A percentile compares a stretch with the other conserved stretches of the same genome.
These are phyloP conservation scores for Chlorops oryzae DNA, from an alignment of 1,140 invertebrate species.

Conservation along the genomic window DNA sequence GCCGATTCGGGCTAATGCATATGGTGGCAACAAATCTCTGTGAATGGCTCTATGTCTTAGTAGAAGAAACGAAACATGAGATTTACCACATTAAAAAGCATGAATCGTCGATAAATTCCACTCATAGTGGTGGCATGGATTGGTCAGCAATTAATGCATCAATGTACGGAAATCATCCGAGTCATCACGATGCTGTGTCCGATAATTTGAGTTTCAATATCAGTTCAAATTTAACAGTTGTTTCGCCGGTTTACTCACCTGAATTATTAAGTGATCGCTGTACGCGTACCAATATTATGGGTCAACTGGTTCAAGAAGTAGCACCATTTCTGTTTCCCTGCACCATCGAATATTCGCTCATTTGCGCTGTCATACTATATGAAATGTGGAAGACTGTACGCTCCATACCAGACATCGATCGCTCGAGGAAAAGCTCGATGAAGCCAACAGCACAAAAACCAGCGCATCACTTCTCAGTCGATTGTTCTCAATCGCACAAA, in stretches of 20 bases:
- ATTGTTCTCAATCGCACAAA: slow-evolving; percentile 82
- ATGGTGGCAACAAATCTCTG: slow-evolving; percentile 86
- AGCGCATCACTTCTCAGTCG: slow-evolving; percentile 75
- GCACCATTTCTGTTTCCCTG: slow-evolving; percentile 84
- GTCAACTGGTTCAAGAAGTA: slow-evolving; percentile 68
- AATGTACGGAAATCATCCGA: slow-evolving; percentile 9
- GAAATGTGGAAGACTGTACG: slow-evolving; percentile 74
- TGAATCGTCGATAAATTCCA: slow-evolving; percentile 18
- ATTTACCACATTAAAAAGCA: slow-evolving; percentile 54
- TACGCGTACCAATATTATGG: slow-evolving; percentile 55
- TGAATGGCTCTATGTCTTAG: slow-evolving; percentile 83
- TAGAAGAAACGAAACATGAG: slow-evolving; percentile 73
- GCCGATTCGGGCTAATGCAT: slow-evolving; percentile 88
- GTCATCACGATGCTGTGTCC: slow-evolving; percentile 1
- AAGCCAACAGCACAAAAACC: slow-evolving; percentile 44
- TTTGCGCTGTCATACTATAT: slow-evolving; percentile 78
- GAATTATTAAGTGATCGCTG: too few species aligned
- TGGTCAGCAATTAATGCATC: slow-evolving; percentile 32
- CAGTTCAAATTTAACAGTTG: too few species aligned
- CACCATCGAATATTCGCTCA: slow-evolving; percentile 78
- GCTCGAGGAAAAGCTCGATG: slow-evolving; percentile 34
- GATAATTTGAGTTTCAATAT: too few species aligned
- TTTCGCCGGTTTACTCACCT: too few species aligned
- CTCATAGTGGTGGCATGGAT: slow-evolving; percentile 15
- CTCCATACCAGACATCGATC: slow-evolving; percentile 42